Evolutionary conservation across 2,888 invertebrate species (phyloP).

Genomic region (Ecliptopera silaceata): DNA sequence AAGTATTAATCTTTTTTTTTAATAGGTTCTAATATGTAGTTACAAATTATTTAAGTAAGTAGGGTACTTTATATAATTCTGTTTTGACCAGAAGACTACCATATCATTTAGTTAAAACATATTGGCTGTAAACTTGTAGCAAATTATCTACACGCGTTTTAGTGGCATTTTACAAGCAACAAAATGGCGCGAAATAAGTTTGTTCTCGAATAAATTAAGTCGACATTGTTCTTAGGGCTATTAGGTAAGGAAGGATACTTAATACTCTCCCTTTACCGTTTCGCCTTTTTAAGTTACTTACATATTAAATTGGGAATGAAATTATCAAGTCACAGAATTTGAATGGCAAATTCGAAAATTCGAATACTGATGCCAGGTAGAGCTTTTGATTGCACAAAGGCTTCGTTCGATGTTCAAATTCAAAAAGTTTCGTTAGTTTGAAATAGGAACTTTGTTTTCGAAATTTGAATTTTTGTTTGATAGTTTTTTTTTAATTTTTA

Average conservation of each 20-base stretch:
- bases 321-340: slow-evolving; percentile 21
- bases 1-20: no score
- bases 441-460: neutral
- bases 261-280: neutral
- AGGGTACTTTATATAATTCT: no score
- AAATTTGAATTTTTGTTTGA: neutral
- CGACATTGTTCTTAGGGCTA: slow-evolving; percentile 4
- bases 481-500: no score
- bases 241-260: neutral
- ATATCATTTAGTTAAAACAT: no score
- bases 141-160: no score
- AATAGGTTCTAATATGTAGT: no score
- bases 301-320: slow-evolving; percentile 9
- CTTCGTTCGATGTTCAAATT: slow-evolving; percentile 11
- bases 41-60: no score
- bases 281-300: neutral
- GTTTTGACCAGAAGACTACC: no score
- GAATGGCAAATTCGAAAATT: slow-evolving; percentile 24
- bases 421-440: neutral
- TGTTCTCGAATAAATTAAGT: slow-evolving; percentile 4
- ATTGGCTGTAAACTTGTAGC: no score
- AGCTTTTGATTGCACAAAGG: slow-evolving; percentile 20
- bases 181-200: neutral
- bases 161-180: no score
- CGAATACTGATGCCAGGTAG: slow-evolving; percentile 1